A percentile compares a stretch with the other conserved stretches of the same genome.
Conservation (phyloP, 1,140 invertebrate species). For the Phocides pigmalion region DNA sequence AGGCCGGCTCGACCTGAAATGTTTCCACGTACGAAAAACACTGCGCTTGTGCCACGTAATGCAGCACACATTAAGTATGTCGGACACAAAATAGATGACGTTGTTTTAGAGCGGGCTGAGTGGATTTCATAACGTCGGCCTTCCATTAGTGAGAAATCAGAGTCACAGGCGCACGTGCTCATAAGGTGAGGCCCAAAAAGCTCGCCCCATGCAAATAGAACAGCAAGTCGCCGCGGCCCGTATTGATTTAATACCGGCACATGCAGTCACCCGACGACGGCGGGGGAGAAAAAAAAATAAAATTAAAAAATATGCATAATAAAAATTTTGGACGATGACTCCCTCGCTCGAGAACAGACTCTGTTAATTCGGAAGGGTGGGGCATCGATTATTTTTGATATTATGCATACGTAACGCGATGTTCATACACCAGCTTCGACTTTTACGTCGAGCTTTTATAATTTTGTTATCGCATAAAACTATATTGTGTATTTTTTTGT, state of each 20-base stretch:
- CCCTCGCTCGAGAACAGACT: constrained; percentile 57
- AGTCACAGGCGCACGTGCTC: constrained; percentile 46
- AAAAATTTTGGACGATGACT: constrained; percentile 77
- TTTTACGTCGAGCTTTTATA: background rate
- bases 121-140: constrained; percentile 52
- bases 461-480: background rate
- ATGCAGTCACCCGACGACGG: constrained; percentile 54
- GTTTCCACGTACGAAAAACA: constrained; percentile 5
- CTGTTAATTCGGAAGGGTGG: constrained; percentile 65
- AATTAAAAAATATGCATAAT: constrained; percentile 83
- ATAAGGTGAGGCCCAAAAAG: constrained; percentile 63
- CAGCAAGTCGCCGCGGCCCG: constrained; percentile 53
- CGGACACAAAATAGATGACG: constrained; percentile 49
- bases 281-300: constrained; percentile 68
- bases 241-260: constrained; percentile 79
- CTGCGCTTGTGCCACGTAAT: constrained; percentile 25
- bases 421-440: constrained; percentile 6
- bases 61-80: constrained; percentile 46
- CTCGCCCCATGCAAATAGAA: constrained; percentile 61
- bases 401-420: constrained; percentile 53
- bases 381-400: constrained; percentile 76
- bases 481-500: too few relatives aligned
- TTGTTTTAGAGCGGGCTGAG: constrained; percentile 43
- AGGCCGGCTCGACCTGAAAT: background rate
- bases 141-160: constrained; percentile 51